phyloP scores from a whole-genome alignment of 1,140 invertebrate species.

The Vanessa tameamea region DNA sequence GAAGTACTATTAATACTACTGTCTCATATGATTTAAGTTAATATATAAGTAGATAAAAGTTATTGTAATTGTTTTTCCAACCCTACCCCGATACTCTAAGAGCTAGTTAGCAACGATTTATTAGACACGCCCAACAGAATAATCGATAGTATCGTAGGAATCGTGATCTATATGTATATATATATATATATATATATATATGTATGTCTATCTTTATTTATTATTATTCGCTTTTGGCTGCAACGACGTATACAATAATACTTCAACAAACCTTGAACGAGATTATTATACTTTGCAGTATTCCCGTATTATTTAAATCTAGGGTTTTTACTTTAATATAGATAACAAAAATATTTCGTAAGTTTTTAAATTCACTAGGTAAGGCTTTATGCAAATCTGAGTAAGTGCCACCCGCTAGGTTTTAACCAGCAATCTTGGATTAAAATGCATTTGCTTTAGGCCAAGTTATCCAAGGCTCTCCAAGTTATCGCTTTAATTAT shows the following conservation, averaged over 20 bases:
- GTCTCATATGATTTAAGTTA: too few relatives aligned
- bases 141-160: slow-evolving; percentile 32
- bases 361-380: too few relatives aligned
- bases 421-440: too few relatives aligned
- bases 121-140: slow-evolving; percentile 37
- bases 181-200: neutral
- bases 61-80: neutral
- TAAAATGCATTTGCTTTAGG: too few relatives aligned
- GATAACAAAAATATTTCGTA: too few relatives aligned
- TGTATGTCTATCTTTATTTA: neutral
- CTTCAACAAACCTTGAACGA: neutral
- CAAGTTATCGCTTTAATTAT: too few relatives aligned
- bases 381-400: too few relatives aligned
- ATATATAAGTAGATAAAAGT: neutral
- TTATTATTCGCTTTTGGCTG: neutral
- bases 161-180: slow-evolving; percentile 15
- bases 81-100: slow-evolving; percentile 15
- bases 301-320: too few relatives aligned
- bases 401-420: too few relatives aligned
- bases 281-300: too few relatives aligned
- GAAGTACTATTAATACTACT: neutral
- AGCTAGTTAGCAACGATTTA: slow-evolving; percentile 44
- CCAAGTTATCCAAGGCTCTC: too few relatives aligned
- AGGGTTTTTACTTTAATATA: too few relatives aligned
- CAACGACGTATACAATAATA: neutral